These are phyloP conservation scores for Doryteuthis pealeii DNA, from an alignment of 1,140 invertebrate genomes.

Conservation along the genomic window DNA sequence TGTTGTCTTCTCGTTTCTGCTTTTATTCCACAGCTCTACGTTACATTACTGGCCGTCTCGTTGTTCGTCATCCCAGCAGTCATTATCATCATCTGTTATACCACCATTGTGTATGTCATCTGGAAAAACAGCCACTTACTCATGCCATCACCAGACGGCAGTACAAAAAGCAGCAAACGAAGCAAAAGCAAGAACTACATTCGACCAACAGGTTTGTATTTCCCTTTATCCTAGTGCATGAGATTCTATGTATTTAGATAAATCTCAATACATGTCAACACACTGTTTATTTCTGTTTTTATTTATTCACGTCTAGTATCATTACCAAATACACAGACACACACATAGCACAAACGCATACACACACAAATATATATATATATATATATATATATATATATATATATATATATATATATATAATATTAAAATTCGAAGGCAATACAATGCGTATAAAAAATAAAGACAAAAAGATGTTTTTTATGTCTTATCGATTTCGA, in stretches of 20 bases:
- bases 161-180: neutral
- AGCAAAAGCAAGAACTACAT: conserved; percentile 7
- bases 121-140: conserved; percentile 46
- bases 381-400: neutral
- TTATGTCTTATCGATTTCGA: too few species aligned
- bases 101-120: conserved; percentile 89
- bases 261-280: too few species aligned
- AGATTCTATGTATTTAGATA: too few species aligned
- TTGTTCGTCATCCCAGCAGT: conserved; percentile 86
- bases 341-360: too few species aligned
- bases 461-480: too few species aligned
- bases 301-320: too few species aligned
- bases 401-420: neutral
- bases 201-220: neutral
- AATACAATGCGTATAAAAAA: too few species aligned
- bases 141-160: neutral
- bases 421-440: too few species aligned
- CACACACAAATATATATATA: neutral
- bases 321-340: too few species aligned
- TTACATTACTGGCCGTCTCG: conserved; percentile 78
- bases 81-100: conserved; percentile 87
- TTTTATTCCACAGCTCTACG: conserved; percentile 71
- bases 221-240: too few species aligned
- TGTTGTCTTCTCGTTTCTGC: too few species aligned
- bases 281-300: too few species aligned